These are phyloP conservation scores for Naso thynnoides DNA, from an alignment of 2,797 vertebrate genomes.

Conservation along the genomic window DNA sequence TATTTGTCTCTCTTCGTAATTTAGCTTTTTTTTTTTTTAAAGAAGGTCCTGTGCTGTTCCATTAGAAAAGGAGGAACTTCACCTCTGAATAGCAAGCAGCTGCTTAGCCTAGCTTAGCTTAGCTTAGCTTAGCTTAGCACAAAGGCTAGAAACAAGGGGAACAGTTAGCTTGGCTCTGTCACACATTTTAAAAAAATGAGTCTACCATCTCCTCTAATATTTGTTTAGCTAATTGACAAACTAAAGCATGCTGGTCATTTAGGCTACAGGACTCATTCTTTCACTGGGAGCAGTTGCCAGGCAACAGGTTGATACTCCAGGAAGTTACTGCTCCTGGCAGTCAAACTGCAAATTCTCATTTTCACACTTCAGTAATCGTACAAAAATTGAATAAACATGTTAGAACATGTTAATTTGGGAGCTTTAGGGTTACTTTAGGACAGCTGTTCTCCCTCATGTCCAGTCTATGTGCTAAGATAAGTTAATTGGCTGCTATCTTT, in stretches of 20 bases:
- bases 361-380: background rate
- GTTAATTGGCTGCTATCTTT: background rate
- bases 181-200: background rate
- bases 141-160: background rate
- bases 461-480: slow-evolving; percentile 3
- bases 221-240: background rate
- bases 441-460: background rate
- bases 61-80: too few relatives aligned
- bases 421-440: background rate
- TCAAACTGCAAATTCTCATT: background rate
- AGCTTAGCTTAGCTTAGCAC: background rate
- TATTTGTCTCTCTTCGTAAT: too few relatives aligned
- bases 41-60: too few relatives aligned
- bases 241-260: background rate
- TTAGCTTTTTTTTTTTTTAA: too few relatives aligned
- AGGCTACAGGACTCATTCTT: background rate
- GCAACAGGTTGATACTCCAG: background rate
- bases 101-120: background rate
- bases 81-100: background rate
- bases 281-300: background rate
- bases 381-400: background rate
- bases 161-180: background rate
- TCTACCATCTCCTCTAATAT: too few relatives aligned
- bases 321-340: background rate
- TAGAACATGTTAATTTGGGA: background rate